Percentiles rank a stretch among this genome's conserved stretches.
Evolutionary conservation across 2,888 invertebrate genomes (phyloP).

Genomic region (Dichetophora obliterata): DNA sequence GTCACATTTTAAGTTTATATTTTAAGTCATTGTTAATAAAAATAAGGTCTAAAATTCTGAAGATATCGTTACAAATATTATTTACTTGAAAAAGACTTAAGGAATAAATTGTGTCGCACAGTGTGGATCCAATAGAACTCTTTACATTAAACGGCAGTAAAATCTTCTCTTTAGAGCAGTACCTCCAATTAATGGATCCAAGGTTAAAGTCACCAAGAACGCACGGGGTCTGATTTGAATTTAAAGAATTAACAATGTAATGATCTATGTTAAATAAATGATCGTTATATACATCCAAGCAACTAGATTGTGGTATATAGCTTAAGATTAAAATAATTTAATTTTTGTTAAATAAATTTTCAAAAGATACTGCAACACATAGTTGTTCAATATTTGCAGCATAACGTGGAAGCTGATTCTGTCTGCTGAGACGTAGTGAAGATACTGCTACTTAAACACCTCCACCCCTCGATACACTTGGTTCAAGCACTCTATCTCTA

Average conservation of each 20-base stretch:
- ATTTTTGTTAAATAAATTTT: background rate
- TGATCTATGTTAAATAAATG: slow-evolving; percentile 9
- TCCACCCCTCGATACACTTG: too few species aligned
- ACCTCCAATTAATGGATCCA: background rate
- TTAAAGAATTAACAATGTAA: background rate
- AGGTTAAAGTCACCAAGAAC: background rate
- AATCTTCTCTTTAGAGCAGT: background rate
- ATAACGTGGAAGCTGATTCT: background rate
- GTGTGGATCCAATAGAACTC: too few species aligned
- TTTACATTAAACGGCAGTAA: background rate
- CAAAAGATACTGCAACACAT: background rate
- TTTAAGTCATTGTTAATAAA: too few species aligned
- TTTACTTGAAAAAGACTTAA: too few species aligned
- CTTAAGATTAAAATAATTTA: background rate
- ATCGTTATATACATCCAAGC: background rate
- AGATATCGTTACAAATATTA: too few species aligned
- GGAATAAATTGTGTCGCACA: too few species aligned
- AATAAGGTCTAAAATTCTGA: too few species aligned
- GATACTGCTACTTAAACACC: too few species aligned
- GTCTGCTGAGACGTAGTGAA: background rate
- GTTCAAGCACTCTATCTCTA: too few species aligned
- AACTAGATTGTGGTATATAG: background rate
- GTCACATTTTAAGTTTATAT: too few species aligned
- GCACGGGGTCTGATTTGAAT: background rate
- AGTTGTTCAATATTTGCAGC: background rate